Percentiles rank a stretch among this genome's conserved stretches.
Conservation (phyloP, 1,140 invertebrate species). For the Yoshiicerus persimilis region DNA sequence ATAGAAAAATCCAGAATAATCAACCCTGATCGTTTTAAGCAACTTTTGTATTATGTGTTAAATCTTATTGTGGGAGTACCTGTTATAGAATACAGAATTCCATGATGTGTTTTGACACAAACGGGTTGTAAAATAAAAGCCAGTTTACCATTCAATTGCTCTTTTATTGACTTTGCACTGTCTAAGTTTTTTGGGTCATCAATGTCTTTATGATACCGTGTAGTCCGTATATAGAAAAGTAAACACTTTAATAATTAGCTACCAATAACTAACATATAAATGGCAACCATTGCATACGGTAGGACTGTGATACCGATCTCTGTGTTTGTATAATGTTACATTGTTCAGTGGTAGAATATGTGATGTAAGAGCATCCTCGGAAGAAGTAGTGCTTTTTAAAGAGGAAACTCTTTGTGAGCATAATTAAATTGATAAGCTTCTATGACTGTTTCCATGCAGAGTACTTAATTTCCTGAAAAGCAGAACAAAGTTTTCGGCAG, state of each 20-base stretch:
- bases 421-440: no score
- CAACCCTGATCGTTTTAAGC: neutral
- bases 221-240: neutral
- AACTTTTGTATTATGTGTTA: neutral
- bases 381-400: no score
- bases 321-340: no score
- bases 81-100: neutral
- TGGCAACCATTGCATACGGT: no score
- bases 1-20: neutral
- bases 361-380: no score
- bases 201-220: neutral
- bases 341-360: no score
- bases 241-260: neutral
- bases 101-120: neutral
- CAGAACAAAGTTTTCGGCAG: neutral
- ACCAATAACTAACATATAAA: neutral
- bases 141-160: neutral
- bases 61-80: neutral
- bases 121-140: neutral
- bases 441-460: neutral
- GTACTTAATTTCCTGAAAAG: neutral
- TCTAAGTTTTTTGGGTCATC: neutral
- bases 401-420: no score
- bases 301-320: no score
- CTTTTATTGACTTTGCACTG: neutral